Evolutionary conservation across 2,888 invertebrate genomes (phyloP).

Genomic region (Chirona hameri): DNA sequence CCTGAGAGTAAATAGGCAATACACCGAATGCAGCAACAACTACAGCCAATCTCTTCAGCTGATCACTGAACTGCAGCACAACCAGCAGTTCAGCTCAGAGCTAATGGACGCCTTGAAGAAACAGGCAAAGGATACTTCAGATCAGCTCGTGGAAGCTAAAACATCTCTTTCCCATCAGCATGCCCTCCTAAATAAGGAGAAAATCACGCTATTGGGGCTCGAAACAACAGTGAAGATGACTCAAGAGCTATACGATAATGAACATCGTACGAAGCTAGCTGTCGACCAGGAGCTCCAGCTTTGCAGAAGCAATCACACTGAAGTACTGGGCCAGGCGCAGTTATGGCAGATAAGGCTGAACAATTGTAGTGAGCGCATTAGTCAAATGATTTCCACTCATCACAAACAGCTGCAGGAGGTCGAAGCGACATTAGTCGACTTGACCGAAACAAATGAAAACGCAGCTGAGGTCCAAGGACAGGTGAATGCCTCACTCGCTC

Average conservation of each 20-base stretch:
- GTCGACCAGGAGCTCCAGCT: background rate
- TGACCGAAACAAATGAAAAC: background rate
- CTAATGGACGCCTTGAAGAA: background rate
- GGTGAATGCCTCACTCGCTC: background rate
- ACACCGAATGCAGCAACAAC: background rate
- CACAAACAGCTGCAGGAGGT: background rate
- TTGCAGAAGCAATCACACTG: background rate
- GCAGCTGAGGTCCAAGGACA: background rate
- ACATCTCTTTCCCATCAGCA: background rate
- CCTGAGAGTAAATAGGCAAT: background rate
- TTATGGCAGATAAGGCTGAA: background rate
- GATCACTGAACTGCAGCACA: background rate
- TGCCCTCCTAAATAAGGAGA: background rate
- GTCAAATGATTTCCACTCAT: background rate
- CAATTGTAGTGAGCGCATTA: background rate
- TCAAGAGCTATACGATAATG: background rate
- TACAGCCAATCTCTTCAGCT: background rate
- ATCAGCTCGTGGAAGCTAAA: background rate
- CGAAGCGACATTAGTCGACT: background rate
- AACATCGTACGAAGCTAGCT: background rate
- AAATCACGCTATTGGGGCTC: background rate
- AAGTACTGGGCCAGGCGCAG: background rate
- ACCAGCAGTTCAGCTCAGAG: background rate
- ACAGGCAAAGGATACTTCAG: background rate
- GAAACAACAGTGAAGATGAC: background rate